Conservation (phyloP, 2,888 invertebrate genomes). For the Oscheius sp. region DNA sequence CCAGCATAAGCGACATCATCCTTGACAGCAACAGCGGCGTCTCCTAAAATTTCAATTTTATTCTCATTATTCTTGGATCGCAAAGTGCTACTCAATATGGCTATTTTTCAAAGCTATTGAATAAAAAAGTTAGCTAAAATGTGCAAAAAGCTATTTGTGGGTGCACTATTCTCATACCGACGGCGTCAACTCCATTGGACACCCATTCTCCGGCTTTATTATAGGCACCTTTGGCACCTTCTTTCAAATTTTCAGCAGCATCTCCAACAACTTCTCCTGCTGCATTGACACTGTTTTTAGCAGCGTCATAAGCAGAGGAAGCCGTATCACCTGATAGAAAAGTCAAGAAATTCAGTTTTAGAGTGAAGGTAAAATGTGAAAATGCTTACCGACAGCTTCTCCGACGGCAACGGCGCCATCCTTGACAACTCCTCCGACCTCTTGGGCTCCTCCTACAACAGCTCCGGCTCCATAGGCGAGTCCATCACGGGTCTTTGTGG, state of each 20-base stretch:
- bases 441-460: not conserved
- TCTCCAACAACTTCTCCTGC: conserved; percentile 40
- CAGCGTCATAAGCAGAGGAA: not conserved
- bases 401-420: conserved; percentile 26
- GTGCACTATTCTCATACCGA: conserved; percentile 2
- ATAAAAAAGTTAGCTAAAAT: too few species aligned
- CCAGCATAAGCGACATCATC: conserved; percentile 24
- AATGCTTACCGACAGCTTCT: conserved; percentile 16
- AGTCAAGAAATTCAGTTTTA: not conserved
- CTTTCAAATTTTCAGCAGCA: conserved; percentile 15
- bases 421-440: conserved; percentile 20
- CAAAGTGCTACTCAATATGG: too few species aligned
- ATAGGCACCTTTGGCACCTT: conserved; percentile 17
- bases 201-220: conserved; percentile 17
- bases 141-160: not conserved
- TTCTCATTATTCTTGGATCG: too few species aligned
- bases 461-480: not conserved
- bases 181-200: conserved; percentile 5
- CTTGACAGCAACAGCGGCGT: conserved; percentile 4
- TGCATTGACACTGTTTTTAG: conserved; percentile 40
- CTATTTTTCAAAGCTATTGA: too few species aligned
- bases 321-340: not conserved
- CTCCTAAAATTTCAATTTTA: too few species aligned
- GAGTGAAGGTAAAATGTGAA: not conserved
- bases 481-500: not conserved